These are phyloP conservation scores for Cyphomyrmex costatus DNA, from an alignment of 1,140 invertebrate genomes.

Conservation along the genomic window DNA sequence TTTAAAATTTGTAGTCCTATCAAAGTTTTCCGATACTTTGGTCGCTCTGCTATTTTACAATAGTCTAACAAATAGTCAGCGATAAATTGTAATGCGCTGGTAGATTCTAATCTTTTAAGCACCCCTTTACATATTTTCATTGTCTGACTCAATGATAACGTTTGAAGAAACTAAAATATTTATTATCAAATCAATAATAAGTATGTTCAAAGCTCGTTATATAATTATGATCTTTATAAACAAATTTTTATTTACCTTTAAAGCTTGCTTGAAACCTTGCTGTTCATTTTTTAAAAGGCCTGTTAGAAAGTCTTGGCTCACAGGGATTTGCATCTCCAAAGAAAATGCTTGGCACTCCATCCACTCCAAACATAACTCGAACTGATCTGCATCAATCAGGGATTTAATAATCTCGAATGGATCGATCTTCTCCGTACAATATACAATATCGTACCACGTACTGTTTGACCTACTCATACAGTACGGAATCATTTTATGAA, in stretches of 20 bases:
- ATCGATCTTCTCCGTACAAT: conserved; percentile 82
- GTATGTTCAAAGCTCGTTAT: background rate
- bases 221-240: conserved; percentile 36
- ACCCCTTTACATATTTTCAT: conserved; percentile 89
- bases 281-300: conserved; percentile 79
- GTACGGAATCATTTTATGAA: conserved; percentile 84
- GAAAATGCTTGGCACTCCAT: conserved; percentile 86
- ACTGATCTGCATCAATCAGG: conserved; percentile 85
- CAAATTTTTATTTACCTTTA: conserved; percentile 76
- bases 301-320: conserved; percentile 80
- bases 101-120: conserved; percentile 88
- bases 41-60: conserved; percentile 82
- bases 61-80: conserved; percentile 88
- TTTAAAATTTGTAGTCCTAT: conserved; percentile 89
- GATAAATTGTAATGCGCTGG: conserved; percentile 89
- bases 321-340: conserved; percentile 79
- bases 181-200: conserved; percentile 61
- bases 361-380: conserved; percentile 89
- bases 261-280: conserved; percentile 78
- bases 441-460: conserved; percentile 86
- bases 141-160: conserved; percentile 87
- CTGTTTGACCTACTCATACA: conserved; percentile 72
- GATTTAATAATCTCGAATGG: conserved; percentile 78
- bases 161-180: conserved; percentile 83
- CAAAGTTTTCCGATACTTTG: conserved; percentile 87